phyloP scores from a whole-genome alignment of 2,888 invertebrate species.

The Amblyjoppa proteus region DNA sequence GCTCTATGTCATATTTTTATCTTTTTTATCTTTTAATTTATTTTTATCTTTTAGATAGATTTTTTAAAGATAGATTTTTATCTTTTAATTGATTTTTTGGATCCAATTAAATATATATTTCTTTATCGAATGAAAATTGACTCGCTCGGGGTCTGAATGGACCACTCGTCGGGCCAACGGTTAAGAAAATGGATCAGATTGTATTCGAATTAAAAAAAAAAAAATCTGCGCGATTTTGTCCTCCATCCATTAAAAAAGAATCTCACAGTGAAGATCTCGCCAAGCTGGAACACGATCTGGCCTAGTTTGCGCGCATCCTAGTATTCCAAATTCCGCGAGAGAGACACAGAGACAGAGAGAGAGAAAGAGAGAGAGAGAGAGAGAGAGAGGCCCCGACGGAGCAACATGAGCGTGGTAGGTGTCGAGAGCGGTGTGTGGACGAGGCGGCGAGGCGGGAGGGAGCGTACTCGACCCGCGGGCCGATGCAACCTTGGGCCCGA shows the following conservation, averaged over 20 bases:
- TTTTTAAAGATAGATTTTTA: too few relatives aligned
- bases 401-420: slow-evolving; percentile 23
- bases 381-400: neutral
- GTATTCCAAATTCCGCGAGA: slow-evolving; percentile 55
- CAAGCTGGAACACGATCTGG: slow-evolving; percentile 46
- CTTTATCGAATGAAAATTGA: too few relatives aligned
- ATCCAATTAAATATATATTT: too few relatives aligned
- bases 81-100: too few relatives aligned
- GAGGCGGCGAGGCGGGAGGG: slow-evolving; percentile 41
- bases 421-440: slow-evolving; percentile 31
- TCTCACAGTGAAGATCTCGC: slow-evolving; percentile 30
- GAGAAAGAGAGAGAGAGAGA: neutral
- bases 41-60: too few relatives aligned
- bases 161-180: too few relatives aligned
- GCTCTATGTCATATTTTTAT: too few relatives aligned
- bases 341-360: too few relatives aligned
- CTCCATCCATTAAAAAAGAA: neutral
- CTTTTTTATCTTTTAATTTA: too few relatives aligned
- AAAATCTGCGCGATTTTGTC: neutral
- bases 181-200: neutral
- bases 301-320: slow-evolving; percentile 46
- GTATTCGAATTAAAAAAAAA: neutral
- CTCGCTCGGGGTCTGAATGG: too few relatives aligned
- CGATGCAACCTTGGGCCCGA: slow-evolving; percentile 81
- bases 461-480: slow-evolving; percentile 60